phyloP scores from a whole-genome alignment of 2,797 vertebrate species.

The Paratrypauchen microcephalus region DNA sequence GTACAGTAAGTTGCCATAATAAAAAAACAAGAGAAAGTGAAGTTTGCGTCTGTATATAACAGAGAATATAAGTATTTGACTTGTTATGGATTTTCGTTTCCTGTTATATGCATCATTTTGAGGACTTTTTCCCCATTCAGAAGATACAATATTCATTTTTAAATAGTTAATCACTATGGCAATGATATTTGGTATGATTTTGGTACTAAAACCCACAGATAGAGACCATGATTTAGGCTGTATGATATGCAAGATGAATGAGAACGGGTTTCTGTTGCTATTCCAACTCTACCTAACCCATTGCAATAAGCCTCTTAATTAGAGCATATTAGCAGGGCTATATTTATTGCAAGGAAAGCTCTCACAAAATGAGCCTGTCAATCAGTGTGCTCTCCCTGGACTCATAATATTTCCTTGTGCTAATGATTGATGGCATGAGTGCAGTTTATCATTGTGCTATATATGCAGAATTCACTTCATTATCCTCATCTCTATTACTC shows the following conservation, averaged over 20 bases:
- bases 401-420: conserved; percentile 66
- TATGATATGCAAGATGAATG: neutral
- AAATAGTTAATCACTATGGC: no score
- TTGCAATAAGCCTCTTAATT: conserved; percentile 59
- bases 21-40: neutral
- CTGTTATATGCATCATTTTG: no score
- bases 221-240: neutral
- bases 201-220: no score
- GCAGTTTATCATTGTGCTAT: conserved; percentile 80
- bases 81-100: no score
- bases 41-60: neutral
- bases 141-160: no score
- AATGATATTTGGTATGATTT: no score
- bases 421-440: conserved; percentile 80
- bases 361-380: conserved; percentile 79
- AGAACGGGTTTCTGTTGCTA: neutral
- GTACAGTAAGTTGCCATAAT: neutral
- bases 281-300: neutral
- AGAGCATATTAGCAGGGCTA: conserved; percentile 59
- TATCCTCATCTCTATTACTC: conserved; percentile 71
- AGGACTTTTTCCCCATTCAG: no score
- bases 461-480: conserved; percentile 81
- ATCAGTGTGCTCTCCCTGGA: conserved; percentile 75
- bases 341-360: conserved; percentile 61
- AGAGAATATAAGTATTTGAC: neutral